Evolutionary conservation across 1,140 invertebrate genomes (phyloP).

Genomic region (Penaeus japonicus): DNA sequence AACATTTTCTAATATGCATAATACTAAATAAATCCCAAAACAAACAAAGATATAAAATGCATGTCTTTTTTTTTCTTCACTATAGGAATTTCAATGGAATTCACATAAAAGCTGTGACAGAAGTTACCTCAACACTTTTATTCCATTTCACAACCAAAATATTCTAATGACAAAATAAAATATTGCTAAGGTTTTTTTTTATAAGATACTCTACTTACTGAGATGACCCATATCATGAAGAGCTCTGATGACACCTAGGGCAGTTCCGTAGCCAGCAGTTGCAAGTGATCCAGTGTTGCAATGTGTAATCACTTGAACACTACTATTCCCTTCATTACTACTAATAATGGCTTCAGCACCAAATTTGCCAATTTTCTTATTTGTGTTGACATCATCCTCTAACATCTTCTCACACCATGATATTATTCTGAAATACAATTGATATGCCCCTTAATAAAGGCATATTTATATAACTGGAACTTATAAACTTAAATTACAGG

Average conservation of each 20-base stretch:
- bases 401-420: constrained; percentile 81
- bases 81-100: no score
- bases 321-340: constrained; percentile 65
- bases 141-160: background rate
- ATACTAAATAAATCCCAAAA: no score
- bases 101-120: no score
- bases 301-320: constrained; percentile 85
- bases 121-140: background rate
- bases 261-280: constrained; percentile 96
- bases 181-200: background rate
- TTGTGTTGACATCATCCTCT: constrained; percentile 83
- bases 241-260: constrained; percentile 90
- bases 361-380: constrained; percentile 82
- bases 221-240: constrained; percentile 77
- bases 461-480: background rate
- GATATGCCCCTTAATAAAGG: background rate
- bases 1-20: no score
- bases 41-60: no score
- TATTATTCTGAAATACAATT: constrained; percentile 72
- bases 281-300: constrained; percentile 98
- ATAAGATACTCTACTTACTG: constrained; percentile 66
- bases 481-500: no score
- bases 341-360: constrained; percentile 81
- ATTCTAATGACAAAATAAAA: background rate
- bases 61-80: no score